Evolutionary conservation across 2,113 vertebrate genomes (phyloP).

Genomic region (Aptenodytes forsteri): DNA sequence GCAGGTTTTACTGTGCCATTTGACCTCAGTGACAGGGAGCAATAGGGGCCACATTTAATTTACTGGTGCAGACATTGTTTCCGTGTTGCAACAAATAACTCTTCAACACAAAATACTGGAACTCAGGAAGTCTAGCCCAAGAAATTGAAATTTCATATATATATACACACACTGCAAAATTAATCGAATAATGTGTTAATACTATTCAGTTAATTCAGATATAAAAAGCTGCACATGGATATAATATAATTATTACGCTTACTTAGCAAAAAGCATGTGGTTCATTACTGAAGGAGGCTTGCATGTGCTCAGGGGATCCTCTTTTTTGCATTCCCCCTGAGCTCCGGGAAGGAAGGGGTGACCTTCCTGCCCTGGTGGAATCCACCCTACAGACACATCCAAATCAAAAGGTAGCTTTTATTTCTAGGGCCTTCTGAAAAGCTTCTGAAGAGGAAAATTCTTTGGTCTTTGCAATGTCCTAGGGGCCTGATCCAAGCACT

Average conservation of each 20-base stretch:
- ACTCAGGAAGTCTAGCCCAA: neutral
- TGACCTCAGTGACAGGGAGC: neutral
- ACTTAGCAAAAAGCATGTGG: neutral
- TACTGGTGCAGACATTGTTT: neutral
- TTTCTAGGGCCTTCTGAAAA: conserved; percentile 21
- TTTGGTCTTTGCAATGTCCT: conserved; percentile 40
- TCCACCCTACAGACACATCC: neutral
- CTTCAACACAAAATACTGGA: neutral
- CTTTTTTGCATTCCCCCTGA: neutral
- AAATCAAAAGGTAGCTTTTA: conserved; percentile 33
- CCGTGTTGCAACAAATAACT: neutral
- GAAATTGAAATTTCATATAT: neutral
- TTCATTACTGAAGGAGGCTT: neutral
- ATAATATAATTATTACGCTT: neutral
- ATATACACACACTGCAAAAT: neutral
- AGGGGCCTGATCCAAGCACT: neutral
- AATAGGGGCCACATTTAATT: neutral
- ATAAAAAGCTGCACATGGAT: neutral
- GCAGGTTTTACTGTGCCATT: neutral
- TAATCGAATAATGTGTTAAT: neutral
- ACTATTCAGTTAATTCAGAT: neutral
- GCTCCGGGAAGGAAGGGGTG: neutral
- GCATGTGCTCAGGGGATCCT: neutral
- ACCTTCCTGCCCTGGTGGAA: conserved; percentile 1
- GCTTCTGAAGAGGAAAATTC: conserved; percentile 23